Evolutionary conservation across 2,113 vertebrate genomes (phyloP), one percentile per base, ranked within the genome.

Genomic region (Opisthocomus hoazin): DNA sequence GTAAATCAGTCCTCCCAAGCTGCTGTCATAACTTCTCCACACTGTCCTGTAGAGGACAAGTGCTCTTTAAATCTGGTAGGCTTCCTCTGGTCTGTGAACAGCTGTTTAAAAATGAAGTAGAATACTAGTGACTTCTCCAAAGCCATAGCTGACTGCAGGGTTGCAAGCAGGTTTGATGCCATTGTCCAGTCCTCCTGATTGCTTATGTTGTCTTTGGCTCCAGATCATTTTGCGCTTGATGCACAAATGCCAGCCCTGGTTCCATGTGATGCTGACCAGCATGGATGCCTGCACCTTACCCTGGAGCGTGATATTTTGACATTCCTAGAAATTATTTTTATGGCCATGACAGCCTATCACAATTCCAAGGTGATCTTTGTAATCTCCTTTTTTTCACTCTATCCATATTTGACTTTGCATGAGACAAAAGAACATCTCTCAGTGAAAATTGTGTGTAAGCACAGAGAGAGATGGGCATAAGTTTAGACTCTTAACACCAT

Each of bases 191-290:
- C 56, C 20, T 80, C 34, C 56, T 27, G 15, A 46, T 37, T 7
- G 34, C 34, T 81, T 58, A 2, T 14, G 14, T 50, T 70, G 29
- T 58, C 75, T 75, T 53, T 92, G 56, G 24, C 43, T 61, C 58
- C 37, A 98, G 97, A 97, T 98, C 30, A 97, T 98, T 73, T 85
- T 98, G 89, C 97, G 98, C 83, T 98, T 98, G 17, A 97, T 98
- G 97, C 97, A 98, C 61, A 94, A 97, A 50, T 98, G 98, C 94
- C 97, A 97, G 48, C 98, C 98, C 1, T 95, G 97, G 50, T 98
- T 98, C 94, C 97, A 98, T 75, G 94, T 98, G 19, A 97, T 98
- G 65, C 98, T 98, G 93, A 97, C 98, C 39, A 97, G 98, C 68
- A 97, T 97, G 85, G 97, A 98, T 90, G 98, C 97, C 39, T 98